Conservation (phyloP, 2,797 vertebrate genomes). For the Thunnus albacares region DNA sequence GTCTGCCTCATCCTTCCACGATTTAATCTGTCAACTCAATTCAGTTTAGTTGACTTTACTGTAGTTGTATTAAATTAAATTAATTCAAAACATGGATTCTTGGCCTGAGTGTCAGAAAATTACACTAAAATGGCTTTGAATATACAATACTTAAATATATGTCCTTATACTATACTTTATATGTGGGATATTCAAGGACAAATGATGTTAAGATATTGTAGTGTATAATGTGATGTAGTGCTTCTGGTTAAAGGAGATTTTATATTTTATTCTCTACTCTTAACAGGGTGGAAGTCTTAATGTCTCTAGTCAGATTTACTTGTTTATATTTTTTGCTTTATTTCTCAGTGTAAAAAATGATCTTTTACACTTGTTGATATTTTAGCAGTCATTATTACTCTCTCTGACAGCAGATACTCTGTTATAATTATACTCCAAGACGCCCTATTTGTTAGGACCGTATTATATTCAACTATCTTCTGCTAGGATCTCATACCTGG, state of each 20-base stretch:
- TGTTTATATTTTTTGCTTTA: not conserved
- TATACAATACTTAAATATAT: not conserved
- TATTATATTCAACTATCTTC: no score
- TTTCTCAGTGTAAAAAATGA: not conserved
- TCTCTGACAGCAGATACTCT: not conserved
- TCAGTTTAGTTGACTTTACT: slow-evolving; percentile 11
- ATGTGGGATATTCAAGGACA: not conserved
- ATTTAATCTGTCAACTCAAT: slow-evolving; percentile 14
- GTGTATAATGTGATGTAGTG: not conserved
- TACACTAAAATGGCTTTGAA: not conserved
- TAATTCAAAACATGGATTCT: not conserved
- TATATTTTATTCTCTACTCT: not conserved
- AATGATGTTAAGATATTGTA: not conserved
- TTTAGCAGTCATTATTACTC: not conserved
- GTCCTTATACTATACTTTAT: no score
- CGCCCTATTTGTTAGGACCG: not conserved
- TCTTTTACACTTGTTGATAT: not conserved
- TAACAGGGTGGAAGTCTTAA: not conserved
- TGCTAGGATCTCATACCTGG: not conserved
- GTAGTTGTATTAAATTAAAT: not conserved
- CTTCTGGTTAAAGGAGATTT: not conserved
- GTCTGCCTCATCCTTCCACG: not conserved
- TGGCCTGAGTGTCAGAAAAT: not conserved
- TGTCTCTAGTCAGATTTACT: not conserved
- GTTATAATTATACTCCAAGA: not conserved